phyloP scores from a whole-genome alignment of 2,888 invertebrate species.

The Chouioia cunea region DNA sequence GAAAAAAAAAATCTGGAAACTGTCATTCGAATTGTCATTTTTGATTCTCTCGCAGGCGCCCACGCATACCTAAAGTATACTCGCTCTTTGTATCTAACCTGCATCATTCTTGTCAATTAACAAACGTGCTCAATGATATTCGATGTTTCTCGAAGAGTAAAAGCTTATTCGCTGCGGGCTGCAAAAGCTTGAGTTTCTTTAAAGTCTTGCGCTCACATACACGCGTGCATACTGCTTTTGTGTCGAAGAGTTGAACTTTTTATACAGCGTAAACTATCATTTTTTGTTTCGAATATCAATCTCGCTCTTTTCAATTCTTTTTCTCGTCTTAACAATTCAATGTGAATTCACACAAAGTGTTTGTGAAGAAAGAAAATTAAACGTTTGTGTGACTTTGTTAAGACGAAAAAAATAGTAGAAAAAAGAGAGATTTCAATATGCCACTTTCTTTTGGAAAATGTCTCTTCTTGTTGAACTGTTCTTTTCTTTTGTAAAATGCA shows the following conservation, averaged over 20 bases:
- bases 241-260: background rate
- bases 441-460: background rate
- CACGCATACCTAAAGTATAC: constrained; percentile 41
- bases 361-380: no score
- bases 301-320: no score
- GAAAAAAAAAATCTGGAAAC: constrained; percentile 44
- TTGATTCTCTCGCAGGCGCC: constrained; percentile 42
- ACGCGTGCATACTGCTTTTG: constrained; percentile 41
- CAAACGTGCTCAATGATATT: constrained; percentile 30
- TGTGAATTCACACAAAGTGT: no score
- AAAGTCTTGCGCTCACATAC: constrained; percentile 38
- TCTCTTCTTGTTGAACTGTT: background rate
- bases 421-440: constrained; percentile 15
- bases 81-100: constrained; percentile 15
- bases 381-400: background rate
- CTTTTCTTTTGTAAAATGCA: constrained; percentile 5
- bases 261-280: no score
- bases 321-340: no score
- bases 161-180: constrained; percentile 36
- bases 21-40: constrained; percentile 35
- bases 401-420: constrained; percentile 14
- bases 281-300: no score
- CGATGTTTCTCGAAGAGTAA: constrained; percentile 45
- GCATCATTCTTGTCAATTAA: constrained; percentile 1
- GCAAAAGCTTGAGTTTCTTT: constrained; percentile 36